A percentile compares a stretch with the other conserved stretches of the same genome.
Conservation (phyloP, 2,888 invertebrate species). For the Heteromyza rotundicornis region DNA sequence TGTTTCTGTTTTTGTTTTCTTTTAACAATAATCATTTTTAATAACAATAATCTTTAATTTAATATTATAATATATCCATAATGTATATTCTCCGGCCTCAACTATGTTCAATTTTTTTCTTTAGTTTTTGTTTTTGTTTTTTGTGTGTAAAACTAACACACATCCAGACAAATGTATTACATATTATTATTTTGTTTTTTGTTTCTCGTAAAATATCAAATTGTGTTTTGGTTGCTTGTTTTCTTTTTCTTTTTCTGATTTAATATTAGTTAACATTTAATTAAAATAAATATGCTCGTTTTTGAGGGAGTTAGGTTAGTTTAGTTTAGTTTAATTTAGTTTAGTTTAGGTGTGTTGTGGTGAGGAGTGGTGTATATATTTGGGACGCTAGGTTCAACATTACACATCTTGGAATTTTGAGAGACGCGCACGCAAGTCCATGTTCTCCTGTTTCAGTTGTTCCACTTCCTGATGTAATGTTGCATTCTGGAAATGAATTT, state of each 20-base stretch:
- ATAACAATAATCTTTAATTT: slow-evolving; percentile 12
- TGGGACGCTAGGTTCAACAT: slow-evolving; percentile 39
- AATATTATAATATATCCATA: slow-evolving; percentile 28
- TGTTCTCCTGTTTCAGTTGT: slow-evolving; percentile 89
- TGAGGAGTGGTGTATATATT: background rate
- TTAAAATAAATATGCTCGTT: slow-evolving; percentile 48
- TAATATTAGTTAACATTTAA: slow-evolving; percentile 9
- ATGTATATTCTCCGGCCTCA: slow-evolving; percentile 18
- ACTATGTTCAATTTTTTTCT: slow-evolving; percentile 19
- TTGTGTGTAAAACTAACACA: slow-evolving; percentile 34
- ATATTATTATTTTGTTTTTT: slow-evolving; percentile 9
- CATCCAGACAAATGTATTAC: background rate
- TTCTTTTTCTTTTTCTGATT: slow-evolving; percentile 26
- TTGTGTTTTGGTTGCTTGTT: slow-evolving; percentile 26
- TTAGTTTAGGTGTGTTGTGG: background rate
- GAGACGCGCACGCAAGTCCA: slow-evolving; percentile 86
- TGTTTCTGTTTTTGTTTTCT: slow-evolving; percentile 20
- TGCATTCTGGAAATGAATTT: slow-evolving; percentile 75
- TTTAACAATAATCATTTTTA: slow-evolving; percentile 22
- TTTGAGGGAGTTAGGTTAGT: slow-evolving; percentile 18
- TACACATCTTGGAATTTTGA: slow-evolving; percentile 85
- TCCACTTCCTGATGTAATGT: slow-evolving; percentile 89
- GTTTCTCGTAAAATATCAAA: slow-evolving; percentile 26
- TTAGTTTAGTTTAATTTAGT: background rate
- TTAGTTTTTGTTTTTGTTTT: slow-evolving; percentile 19